Evolutionary conservation across 2,888 invertebrate genomes (phyloP).

Genomic region (Epinotia ramella): DNA sequence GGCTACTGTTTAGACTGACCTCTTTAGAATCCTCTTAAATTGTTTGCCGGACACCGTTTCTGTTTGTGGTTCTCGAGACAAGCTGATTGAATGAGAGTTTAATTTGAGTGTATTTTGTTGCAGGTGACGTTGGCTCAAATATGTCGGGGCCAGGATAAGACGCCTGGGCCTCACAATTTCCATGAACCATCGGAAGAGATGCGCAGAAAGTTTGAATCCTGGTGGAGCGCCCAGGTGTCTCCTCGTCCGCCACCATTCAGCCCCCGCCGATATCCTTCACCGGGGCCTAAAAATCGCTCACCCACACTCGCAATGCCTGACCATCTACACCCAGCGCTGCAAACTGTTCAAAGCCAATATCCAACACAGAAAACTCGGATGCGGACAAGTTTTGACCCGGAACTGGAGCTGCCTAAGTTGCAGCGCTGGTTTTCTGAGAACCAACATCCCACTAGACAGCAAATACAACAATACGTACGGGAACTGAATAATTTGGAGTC

Average conservation of each 20-base stretch:
- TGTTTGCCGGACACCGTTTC: conserved; percentile 72
- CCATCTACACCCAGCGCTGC: conserved; percentile 89
- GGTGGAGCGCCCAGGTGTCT: conserved; percentile 93
- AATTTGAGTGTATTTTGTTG: conserved; percentile 63
- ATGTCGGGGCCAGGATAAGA: conserved; percentile 90
- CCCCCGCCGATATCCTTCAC: conserved; percentile 80
- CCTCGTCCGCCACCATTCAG: conserved; percentile 84
- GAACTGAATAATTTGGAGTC: conserved; percentile 97
- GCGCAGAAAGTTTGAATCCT: conserved; percentile 95
- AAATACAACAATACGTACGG: conserved; percentile 97
- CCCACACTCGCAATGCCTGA: conserved; percentile 80
- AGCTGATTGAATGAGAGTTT: conserved; percentile 58
- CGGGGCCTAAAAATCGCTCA: conserved; percentile 81
- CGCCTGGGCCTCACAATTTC: conserved; percentile 86
- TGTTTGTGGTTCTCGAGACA: conserved; percentile 61
- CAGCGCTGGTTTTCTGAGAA: conserved; percentile 99
- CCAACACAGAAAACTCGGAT: conserved; percentile 96
- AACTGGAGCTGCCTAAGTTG: conserved; percentile 97
- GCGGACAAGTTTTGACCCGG: conserved; percentile 98
- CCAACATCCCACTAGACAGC: conserved; percentile 98
- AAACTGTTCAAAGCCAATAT: conserved; percentile 90
- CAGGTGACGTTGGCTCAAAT: conserved; percentile 93
- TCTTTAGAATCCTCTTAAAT: conserved; percentile 82
- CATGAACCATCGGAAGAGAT: conserved; percentile 93
- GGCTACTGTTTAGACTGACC: conserved; percentile 82